Evolutionary conservation across 1,140 invertebrate species (phyloP), one percentile per base, ranked within the genome.

Genomic region (Arion vulgaris): DNA sequence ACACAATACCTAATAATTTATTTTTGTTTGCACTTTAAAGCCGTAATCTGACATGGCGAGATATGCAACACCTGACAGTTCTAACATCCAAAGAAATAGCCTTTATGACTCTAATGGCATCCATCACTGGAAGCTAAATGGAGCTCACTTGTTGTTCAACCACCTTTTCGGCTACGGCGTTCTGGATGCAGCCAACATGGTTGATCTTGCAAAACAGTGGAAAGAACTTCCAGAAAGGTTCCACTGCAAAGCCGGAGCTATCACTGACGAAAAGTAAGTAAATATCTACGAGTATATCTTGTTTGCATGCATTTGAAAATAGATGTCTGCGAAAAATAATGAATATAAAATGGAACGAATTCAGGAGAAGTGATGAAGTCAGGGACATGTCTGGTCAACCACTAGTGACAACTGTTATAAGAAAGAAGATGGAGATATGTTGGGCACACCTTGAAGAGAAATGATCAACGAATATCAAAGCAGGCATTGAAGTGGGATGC

Each of bases 131-230:
- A 98, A 96, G 32, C 98, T 99, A 96, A 99, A 99, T 88, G 98
- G 98, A 0, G 98, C 99, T 0, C 98, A 98, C 0, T 92, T 99
- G 38, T 98, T 99, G 93, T 99, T 99, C 93, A 99, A 99, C 93
- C 99, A 99, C 93, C 94, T 99, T 9, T 99, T 99, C 89, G 98
- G 98, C n/a, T 99, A 98, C 90, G 98, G 98, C 0, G 98, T 99
- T 0, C 93, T 99, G 74, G 98, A 99, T 91, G 98, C 98, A 15
- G 98, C 98, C 0, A 98, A 97, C 13, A 99, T 99, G 97, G 98
- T 99, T 0, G 96, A 97, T 1, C 92, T 99, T 72, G 95, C 98
- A 0, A 97, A 96, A 87, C 95, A 96, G 85, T 99, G 98, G 98
- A 53, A 97, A 89, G 97, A 97, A 0, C 97, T 99, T 19, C 98